Evolutionary conservation across 1,140 invertebrate species (phyloP).

Genomic region (Coptotermes formosanus): DNA sequence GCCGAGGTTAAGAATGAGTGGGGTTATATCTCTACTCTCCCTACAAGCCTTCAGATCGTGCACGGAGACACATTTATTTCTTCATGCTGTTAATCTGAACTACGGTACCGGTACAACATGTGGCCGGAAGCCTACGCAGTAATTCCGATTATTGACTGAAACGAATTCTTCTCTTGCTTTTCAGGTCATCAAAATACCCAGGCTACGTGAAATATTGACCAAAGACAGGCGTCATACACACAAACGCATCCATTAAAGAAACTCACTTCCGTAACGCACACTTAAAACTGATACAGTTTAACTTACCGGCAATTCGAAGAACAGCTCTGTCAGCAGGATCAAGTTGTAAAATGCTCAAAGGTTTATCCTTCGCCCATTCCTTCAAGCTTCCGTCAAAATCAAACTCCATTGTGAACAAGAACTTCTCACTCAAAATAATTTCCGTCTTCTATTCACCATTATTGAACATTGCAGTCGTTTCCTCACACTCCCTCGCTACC

Average conservation of each 20-base stretch:
- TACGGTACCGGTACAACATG: too few species aligned
- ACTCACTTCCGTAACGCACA: neutral
- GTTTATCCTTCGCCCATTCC: conserved; percentile 95
- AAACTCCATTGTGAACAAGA: conserved; percentile 65
- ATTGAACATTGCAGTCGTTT: neutral
- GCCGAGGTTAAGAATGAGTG: too few species aligned
- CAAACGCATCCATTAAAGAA: neutral
- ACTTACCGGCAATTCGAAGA: conserved; percentile 90
- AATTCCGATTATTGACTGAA: neutral
- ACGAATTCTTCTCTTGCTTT: neutral
- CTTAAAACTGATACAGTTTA: neutral
- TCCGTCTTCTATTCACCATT: neutral
- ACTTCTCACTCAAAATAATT: neutral
- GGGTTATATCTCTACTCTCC: too few species aligned
- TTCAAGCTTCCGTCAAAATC: conserved; percentile 81
- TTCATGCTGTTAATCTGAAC: too few species aligned
- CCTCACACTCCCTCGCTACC: neutral
- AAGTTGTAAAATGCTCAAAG: conserved; percentile 91
- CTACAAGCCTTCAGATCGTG: too few species aligned
- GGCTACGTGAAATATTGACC: too few species aligned
- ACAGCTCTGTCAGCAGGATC: conserved; percentile 93
- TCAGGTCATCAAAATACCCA: neutral
- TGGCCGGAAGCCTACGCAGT: neutral
- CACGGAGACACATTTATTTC: too few species aligned
- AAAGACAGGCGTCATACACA: neutral